Evolutionary conservation across 2,888 invertebrate genomes (phyloP).

Genomic region (Netelia virgata): DNA sequence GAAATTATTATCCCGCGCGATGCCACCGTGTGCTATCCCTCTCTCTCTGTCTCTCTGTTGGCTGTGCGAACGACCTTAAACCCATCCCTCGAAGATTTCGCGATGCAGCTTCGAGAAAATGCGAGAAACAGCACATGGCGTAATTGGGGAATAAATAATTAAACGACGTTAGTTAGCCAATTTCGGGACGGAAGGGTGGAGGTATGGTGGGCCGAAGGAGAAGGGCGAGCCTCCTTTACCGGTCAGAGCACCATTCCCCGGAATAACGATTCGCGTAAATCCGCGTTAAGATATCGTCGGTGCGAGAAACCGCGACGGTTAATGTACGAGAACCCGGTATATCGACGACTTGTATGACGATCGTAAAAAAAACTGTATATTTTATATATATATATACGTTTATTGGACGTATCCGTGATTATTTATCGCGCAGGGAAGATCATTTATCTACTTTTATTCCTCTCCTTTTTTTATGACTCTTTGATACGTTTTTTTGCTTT

Average conservation of each 20-base stretch:
- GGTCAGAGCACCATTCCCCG: slow-evolving; percentile 1
- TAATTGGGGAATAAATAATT: slow-evolving; percentile 65
- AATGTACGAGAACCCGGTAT: slow-evolving; percentile 33
- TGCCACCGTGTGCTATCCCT: not conserved
- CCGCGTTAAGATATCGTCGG: slow-evolving; percentile 50
- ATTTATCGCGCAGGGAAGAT: too few species aligned
- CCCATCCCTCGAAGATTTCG: not conserved
- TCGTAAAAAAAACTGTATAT: slow-evolving; percentile 48
- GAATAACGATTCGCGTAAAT: slow-evolving; percentile 60
- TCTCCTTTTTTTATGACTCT: too few species aligned
- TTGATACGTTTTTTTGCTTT: too few species aligned
- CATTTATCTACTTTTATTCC: too few species aligned
- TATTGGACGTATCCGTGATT: too few species aligned
- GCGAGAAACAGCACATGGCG: slow-evolving; percentile 38
- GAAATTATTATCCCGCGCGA: slow-evolving; percentile 22
- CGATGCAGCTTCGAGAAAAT: not conserved
- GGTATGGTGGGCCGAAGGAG: slow-evolving; percentile 2
- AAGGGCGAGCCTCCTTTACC: not conserved
- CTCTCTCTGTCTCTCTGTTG: not conserved
- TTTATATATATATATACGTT: not conserved
- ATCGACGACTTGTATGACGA: slow-evolving; percentile 35
- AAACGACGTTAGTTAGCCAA: slow-evolving; percentile 20
- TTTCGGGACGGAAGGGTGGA: not conserved
- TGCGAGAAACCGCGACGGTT: not conserved
- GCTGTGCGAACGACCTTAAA: slow-evolving; percentile 13